These are phyloP conservation scores for Misgurnus mizolepis DNA, from an alignment of 2,113 vertebrate genomes.

Conservation along the genomic window DNA sequence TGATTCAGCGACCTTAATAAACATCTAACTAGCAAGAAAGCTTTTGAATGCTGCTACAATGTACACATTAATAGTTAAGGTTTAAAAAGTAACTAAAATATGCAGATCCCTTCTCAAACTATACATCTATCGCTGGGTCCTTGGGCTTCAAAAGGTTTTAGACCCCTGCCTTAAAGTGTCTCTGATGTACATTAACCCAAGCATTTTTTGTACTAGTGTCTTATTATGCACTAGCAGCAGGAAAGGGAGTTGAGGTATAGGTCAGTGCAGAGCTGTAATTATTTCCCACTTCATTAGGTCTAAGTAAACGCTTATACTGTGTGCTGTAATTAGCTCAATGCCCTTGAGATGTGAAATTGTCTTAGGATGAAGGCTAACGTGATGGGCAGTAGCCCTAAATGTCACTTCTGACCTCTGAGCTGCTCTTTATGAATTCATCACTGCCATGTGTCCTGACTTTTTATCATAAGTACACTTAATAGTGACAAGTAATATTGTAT, in stretches of 20 bases:
- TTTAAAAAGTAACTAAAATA: too few species aligned
- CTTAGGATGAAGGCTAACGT: constrained; percentile 73
- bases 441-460: neutral
- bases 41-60: too few species aligned
- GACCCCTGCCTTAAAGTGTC: neutral
- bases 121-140: too few species aligned
- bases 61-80: too few species aligned
- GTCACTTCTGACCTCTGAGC: constrained; percentile 71
- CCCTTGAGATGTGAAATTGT: constrained; percentile 76
- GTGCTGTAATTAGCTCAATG: constrained; percentile 73
- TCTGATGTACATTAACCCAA: neutral
- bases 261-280: constrained; percentile 78
- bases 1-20: too few species aligned
- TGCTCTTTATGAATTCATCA: constrained; percentile 54
- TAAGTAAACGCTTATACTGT: constrained; percentile 76
- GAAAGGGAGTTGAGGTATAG: constrained; percentile 72
- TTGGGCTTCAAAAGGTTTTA: neutral
- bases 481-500: neutral
- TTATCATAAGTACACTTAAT: neutral
- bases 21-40: too few species aligned
- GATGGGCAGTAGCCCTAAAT: constrained; percentile 68
- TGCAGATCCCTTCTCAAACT: too few species aligned
- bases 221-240: constrained; percentile 52
- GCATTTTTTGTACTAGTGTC: constrained; percentile 51
- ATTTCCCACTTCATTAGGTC: constrained; percentile 81